Percentiles rank a stretch among this genome's conserved stretches.
Evolutionary conservation across 2,113 vertebrate genomes (phyloP).

Genomic region (Potamarius usumacintae): DNA sequence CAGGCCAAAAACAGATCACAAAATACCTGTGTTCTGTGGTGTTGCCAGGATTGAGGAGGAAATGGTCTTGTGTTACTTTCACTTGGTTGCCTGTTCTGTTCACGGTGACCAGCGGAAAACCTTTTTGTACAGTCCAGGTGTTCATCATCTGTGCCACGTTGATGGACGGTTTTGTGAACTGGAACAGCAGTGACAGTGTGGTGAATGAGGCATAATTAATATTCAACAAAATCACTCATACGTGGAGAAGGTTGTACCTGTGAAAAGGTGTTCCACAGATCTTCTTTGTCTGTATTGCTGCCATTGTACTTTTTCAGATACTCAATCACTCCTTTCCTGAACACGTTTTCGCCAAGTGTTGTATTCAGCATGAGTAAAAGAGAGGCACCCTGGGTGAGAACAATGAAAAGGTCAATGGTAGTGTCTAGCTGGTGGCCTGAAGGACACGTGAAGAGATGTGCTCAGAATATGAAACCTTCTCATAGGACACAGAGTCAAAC

Average conservation of each 20-base stretch:
- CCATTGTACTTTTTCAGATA: constrained; percentile 82
- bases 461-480: constrained; percentile 78
- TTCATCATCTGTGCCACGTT: constrained; percentile 89
- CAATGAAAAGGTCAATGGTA: background rate
- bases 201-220: background rate
- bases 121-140: constrained; percentile 90
- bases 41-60: constrained; percentile 77
- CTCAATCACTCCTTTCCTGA: constrained; percentile 79
- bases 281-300: constrained; percentile 77
- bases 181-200: background rate
- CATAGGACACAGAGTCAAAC: constrained; percentile 93
- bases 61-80: constrained; percentile 83
- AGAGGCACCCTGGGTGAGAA: constrained; percentile 81
- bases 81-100: constrained; percentile 75
- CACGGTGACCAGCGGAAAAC: constrained; percentile 91
- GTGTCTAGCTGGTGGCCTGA: background rate
- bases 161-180: constrained; percentile 73
- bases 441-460: background rate
- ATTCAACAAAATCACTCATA: background rate
- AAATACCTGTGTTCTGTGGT: constrained; percentile 56
- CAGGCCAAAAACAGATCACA: background rate
- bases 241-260: constrained; percentile 69
- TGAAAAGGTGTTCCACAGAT: constrained; percentile 90
- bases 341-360: constrained; percentile 78
- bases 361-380: constrained; percentile 89